phyloP scores from a whole-genome alignment of 2,113 vertebrate genomes.

The Alouatta palliata region DNA sequence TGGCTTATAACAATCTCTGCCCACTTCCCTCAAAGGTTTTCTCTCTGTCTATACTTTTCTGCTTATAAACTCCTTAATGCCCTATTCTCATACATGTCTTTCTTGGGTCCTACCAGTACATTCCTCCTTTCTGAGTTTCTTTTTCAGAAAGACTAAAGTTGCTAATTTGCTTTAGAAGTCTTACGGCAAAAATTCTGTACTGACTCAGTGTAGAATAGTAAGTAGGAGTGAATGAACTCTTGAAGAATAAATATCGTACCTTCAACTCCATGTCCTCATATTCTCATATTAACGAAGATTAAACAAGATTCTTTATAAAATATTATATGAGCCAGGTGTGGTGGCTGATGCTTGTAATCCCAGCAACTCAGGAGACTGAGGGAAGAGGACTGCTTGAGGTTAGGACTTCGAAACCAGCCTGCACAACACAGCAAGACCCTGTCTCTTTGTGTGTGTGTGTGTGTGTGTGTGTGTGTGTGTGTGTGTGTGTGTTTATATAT shows the following conservation, averaged over 20 bases:
- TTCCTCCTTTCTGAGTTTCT: neutral
- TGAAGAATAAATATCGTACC: slow-evolving; percentile 20
- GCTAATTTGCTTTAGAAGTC: neutral
- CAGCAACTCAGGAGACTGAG: no score
- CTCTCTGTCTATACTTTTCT: neutral
- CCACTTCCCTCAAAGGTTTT: neutral
- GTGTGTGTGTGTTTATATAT: no score
- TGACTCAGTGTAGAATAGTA: neutral
- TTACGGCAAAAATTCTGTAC: neutral
- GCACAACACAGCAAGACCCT: no score
- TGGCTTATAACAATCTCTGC: neutral
- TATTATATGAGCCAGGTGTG: neutral
- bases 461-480: no score
- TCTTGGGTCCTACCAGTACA: neutral
- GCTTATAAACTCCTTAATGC: neutral
- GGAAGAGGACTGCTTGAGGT: no score
- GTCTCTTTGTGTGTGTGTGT: no score
- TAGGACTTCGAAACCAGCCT: no score
- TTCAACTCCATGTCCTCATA: neutral
- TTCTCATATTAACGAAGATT: neutral
- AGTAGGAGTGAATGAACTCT: slow-evolving; percentile 1
- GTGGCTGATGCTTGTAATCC: no score
- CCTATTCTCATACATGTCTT: neutral
- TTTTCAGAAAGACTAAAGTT: neutral
- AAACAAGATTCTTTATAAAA: neutral